phyloP scores from a whole-genome alignment of 1,140 invertebrate species.

The Hyles euphorbiae region DNA sequence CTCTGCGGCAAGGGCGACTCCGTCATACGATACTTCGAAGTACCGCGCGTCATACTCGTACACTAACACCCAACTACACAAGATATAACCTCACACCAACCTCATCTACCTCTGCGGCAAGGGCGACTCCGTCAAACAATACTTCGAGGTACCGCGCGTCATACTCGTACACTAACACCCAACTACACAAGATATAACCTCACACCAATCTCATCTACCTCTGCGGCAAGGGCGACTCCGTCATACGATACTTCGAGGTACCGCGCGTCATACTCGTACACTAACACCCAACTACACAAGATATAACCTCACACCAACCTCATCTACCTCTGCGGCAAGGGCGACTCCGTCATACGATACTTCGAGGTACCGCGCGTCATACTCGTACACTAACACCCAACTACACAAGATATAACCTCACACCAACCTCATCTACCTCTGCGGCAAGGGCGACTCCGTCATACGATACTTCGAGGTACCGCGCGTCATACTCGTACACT shows the following conservation, averaged over 20 bases:
- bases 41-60: conserved; percentile 17
- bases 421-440: conserved; percentile 96
- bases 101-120: conserved; percentile 97
- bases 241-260: conserved; percentile 84
- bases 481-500: no score
- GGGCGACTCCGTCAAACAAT: conserved; percentile 89
- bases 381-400: no score
- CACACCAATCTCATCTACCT: conserved; percentile 97
- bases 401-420: no score
- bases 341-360: conserved; percentile 88
- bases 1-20: conserved; percentile 96
- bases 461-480: conserved; percentile 83
- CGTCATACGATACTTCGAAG: conserved; percentile 85
- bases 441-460: conserved; percentile 95
- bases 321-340: conserved; percentile 97
- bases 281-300: no score
- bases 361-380: conserved; percentile 72
- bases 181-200: no score
- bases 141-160: conserved; percentile 76
- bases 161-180: no score
- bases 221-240: conserved; percentile 95
- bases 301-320: conserved; percentile 98
- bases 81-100: no score
- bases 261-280: no score
- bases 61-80: no score